Conservation (phyloP, 2,113 vertebrate genomes). For the Mastomys coucha region DNA sequence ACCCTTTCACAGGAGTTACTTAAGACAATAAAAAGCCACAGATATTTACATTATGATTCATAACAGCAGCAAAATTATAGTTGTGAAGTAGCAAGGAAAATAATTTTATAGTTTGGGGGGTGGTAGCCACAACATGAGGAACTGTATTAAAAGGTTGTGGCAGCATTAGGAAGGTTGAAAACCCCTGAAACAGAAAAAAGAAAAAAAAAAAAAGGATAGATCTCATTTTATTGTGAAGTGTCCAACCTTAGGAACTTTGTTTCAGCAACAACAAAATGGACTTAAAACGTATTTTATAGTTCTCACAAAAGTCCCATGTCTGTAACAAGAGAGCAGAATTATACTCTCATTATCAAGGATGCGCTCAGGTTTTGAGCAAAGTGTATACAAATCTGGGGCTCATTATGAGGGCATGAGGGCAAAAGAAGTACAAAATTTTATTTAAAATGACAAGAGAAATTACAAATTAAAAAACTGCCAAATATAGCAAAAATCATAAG, state of each 20-base stretch:
- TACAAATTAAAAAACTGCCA: background rate
- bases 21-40: background rate
- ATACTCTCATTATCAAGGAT: background rate
- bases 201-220: background rate
- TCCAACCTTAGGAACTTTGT: background rate
- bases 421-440: background rate
- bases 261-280: background rate
- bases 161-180: background rate
- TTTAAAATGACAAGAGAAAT: background rate
- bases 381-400: background rate
- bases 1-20: background rate
- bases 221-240: background rate
- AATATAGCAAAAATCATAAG: background rate
- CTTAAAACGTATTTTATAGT: background rate
- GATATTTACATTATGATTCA: background rate
- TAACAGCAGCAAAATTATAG: background rate
- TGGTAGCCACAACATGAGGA: background rate
- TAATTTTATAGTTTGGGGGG: background rate
- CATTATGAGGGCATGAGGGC: background rate
- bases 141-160: background rate
- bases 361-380: background rate
- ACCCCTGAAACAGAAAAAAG: background rate
- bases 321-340: background rate
- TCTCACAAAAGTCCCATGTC: background rate
- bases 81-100: background rate